These are phyloP conservation scores for Limonius californicus DNA, from an alignment of 1,140 invertebrate genomes.

Conservation along the genomic window DNA sequence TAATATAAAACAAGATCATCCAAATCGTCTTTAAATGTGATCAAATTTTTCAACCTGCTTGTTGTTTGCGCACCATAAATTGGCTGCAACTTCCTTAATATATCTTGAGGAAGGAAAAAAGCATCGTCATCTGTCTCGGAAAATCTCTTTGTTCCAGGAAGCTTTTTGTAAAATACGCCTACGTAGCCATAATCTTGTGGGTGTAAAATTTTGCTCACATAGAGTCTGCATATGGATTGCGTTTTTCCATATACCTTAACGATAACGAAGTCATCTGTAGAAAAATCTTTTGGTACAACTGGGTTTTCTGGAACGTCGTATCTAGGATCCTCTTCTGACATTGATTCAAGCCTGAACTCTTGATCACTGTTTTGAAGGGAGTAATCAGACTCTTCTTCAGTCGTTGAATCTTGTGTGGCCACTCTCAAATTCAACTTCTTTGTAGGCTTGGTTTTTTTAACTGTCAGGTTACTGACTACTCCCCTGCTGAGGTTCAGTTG, in stretches of 20 bases:
- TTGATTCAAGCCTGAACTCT: not conserved
- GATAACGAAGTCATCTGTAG: not conserved
- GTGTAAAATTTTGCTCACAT: not conserved
- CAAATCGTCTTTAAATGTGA: no score
- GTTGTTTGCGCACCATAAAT: no score
- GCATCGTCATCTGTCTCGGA: not conserved
- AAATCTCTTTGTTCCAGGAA: not conserved
- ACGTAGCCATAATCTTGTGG: not conserved
- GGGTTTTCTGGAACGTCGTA: no score
- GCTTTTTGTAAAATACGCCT: not conserved
- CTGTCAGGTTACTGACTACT: no score
- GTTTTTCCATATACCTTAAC: not conserved
- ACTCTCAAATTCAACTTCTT: no score
- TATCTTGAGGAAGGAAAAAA: not conserved
- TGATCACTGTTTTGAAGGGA: not conserved
- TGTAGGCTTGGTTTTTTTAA: no score
- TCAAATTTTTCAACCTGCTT: no score
- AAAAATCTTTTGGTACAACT: not conserved
- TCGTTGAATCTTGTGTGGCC: no score
- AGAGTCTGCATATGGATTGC: not conserved
- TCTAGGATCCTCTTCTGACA: not conserved
- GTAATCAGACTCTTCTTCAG: no score
- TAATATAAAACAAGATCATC: no score
- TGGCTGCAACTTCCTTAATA: no score
- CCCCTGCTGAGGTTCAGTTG: not conserved